Evolutionary conservation across 2,113 vertebrate genomes (phyloP), one percentile per base, ranked within the genome.

Genomic region (Nerophis ophidion): DNA sequence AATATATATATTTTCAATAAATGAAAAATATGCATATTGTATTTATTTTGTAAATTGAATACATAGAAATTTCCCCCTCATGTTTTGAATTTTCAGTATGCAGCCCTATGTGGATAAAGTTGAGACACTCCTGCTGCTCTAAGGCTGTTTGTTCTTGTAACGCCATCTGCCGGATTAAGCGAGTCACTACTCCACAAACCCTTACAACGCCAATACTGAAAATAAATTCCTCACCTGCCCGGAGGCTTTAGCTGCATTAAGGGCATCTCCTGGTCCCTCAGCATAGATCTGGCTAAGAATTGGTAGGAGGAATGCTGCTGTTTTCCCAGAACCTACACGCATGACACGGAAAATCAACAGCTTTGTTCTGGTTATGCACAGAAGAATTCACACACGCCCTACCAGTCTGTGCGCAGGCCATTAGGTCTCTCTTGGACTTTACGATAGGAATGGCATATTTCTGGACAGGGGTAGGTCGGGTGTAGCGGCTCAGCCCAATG

Each of bases 391-490:
- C n/a, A 44, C 12, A 4, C 5, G 3, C 33, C 52, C 67, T 77
- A 96, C 97, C 97, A 67, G 96, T 99, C 86, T 98, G 97, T 44
- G 96, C 96, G 60, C 97, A 99, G 64, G 97, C 97, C 97, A 99
- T 99, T 73, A 98, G 89, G 84, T 99, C 97, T 77, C 97, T 91
- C 78, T 98, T 98, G 19, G 92, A 89, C 79, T 95, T 97, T 85
- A 99, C 93, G 75, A 99, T 98, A 67, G 97, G 97, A 88, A 98
- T 98, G 73, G 96, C 97, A 51, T 99, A 91, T 82, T 99, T 99
- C 85, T 98, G 95, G 33, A 99, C 97, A 40, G 97, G 96, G 61
- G 97, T 99, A 34, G 97, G 97, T 65, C 94, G 91, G 57, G 94
- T 95, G 46, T 98, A 99, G 66, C 94, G 93, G 72, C 91, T 97